Evolutionary conservation across 2,888 invertebrate species (phyloP), one percentile per base, ranked within the genome.

Genomic region (Torymus aiolomorphi): DNA sequence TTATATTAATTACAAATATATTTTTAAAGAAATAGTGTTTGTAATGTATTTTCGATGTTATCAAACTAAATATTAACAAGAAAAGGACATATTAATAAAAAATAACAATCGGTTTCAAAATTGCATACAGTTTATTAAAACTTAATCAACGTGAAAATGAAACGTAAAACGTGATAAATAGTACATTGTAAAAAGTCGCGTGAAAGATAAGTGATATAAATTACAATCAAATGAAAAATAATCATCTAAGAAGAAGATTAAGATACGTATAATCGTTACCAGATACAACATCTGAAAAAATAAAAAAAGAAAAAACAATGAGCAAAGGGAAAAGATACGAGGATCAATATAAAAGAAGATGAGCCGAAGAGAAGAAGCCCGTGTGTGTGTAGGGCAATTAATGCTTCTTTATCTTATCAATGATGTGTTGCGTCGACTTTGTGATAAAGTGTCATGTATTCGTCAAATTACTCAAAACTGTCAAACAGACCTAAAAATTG

Each of bases 401-500:
- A 20, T 14, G 61, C 20, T 57, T 20, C 56, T 49, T 61, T 72
- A 72, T 72, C 72, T 62, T 72, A 74, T 74, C 56, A 56, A 31
- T 5, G 31, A 31, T 31, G 31, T 63, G 10, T n/a, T 14, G 1
- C 65, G n/a, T 42, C 24, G 62, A 49, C 18, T 31, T 42, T 2
- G 18, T 31, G 49, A 16, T n/a, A 13, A 31, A 61, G 42, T 16
- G 18, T 31, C n/a, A 12, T 16, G n/a, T 61, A 52, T 67, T 57
- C 52, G 49, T 52, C 20, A 67, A 75, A 75, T 11, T 73, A 51
- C 56, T 31, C 16, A n/a, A 24, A 20, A 73, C 31, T 31, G 14
- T 63, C 42, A 56, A 42, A 56, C 12, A 52, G 18, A 4, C 8
- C 1, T 16, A 52, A 70, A 18, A 61, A 71, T 2, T 11, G 16